Base-by-base conservation (phyloP, 2,113 vertebrate genomes). In the Coptodon bakossiorum region DNA sequence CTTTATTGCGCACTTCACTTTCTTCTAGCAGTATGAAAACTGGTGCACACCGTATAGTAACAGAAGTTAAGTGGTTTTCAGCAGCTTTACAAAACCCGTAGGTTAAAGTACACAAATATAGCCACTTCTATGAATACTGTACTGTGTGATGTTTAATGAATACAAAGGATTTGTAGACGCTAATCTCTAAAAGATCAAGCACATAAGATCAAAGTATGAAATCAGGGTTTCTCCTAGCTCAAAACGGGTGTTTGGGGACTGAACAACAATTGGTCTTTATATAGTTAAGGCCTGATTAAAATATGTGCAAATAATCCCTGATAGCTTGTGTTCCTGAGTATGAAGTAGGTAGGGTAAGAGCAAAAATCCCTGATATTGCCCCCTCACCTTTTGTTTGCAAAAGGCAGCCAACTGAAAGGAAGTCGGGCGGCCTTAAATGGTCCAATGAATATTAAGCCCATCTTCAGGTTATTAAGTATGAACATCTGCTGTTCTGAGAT, bases 51-150 rank as follows among this genome's bases (percentile, higher is more conserved):
- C 4, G 3, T n/a, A 8, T 13, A 52, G 7, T 86, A 91, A 93
- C 66, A 40, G 68, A 76, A 84, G 84, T 13, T 92, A 89, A 86
- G 80, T 90, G 86, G 80, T 80, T 88, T 91, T 57, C 8, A 78
- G 48, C 56, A 63, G 31, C 80, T 54, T 17, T 71, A 61, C 48
- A 90, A 81, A 84, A 85, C 63, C 89, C 45, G 5, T 57, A 38
- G 11, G 29, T 76, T 61, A 66, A 88, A 87, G 90, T 88, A 84
- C 63, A 31, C 11, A 61, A 53, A 81, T 40, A 43, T 22, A 48
- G 27, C 24, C 43, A 50, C 71, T 78, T 34, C 10, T 34, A n/a
- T 78, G 73, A 52, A 3, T 34, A 52, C 45, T 78, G 73, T n/a
- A 78, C 73, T 78, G 27, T 78, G 73, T 50, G 45, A 78, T 34